Base-by-base conservation (phyloP, 2,888 invertebrate genomes). In the Hanleya hanleyi region DNA sequence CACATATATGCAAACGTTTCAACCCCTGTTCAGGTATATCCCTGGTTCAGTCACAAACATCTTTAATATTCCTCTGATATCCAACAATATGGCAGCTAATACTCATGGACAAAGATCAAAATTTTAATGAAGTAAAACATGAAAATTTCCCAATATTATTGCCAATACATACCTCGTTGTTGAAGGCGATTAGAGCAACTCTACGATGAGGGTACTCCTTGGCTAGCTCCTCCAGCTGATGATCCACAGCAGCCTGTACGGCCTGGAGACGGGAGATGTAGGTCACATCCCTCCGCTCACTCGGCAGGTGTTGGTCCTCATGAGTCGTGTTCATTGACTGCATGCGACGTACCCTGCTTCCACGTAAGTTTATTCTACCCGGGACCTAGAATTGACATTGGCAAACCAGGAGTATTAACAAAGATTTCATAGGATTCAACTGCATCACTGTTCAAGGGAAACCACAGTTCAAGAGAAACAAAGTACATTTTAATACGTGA, bases 191-290 rank as follows among this genome's bases (percentile, higher is more conserved):
- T 5, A 90, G 80, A 4, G 84, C 87, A n/a, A 88, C 87, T 65
- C 87, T 71, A 70, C 88, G 81, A 73, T 87, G 82, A 0, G 89
- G 89, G 50, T 83, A 82, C n/a, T 86, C 82, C 41, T 82, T 83
- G 6, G 75, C 74, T 83, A 90, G 85, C 51, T 86, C 84, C 51
- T 81, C 81, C 41, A 90, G 76, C 79, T 90, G 89, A 71, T 87
- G 85, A 72, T 88, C 88, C 26, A 89, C 88, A 3, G 90, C 90
- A 5, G 88, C 88, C 79, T 89, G 88, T 33, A 88, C 87, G 15
- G 86, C 84, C 78, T 89, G 88, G 1, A 90, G 83, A 9, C 89
- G 78, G 0, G 88, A 88, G 4, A 90, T 64, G 67, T 87, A 87
- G 1, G 89, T 88, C 32, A 88, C 86, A 67, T 88, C 76, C 9